Base-by-base conservation (phyloP, 2,113 vertebrate species). In the Neofelis nebulosa region DNA sequence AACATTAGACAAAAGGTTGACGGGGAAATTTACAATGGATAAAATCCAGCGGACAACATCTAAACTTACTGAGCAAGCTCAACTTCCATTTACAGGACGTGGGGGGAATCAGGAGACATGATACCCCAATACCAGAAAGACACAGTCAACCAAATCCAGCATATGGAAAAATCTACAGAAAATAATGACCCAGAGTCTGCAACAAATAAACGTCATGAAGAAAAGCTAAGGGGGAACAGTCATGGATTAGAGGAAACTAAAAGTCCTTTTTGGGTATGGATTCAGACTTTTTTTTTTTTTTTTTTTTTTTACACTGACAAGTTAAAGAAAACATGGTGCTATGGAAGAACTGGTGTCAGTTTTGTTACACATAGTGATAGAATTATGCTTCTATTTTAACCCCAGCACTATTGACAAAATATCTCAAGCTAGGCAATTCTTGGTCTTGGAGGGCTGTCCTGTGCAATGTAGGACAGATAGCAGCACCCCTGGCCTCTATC, bases 251-350 rank as follows among this genome's bases (percentile, higher is more conserved):
- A 76, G 76, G 15, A 95, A 73, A 80, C 81, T 41, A 38, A 83
- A 68, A 78, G 89, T 21, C 14, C 11, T 91, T 48, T 83, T 7
- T 4, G 2, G n/a, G n/a, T 14, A 38, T 18, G 55, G 65, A 81
- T 29, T 76, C 29, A 66, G 71, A 81, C 29, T 50, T 18, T 6
- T 65, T 11, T 33, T 63, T 80, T 76, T 76, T 76, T 16, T 45
- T 41, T 84, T 89, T 83, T 85, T 76, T 74, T 74, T 16, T 36
- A n/a, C n/a, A 31, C 36, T 45, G 52, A 96, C 82, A 90, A 38
- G 65, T 63, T 82, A 68, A 90, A 83, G 21, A 94, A 73, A 94
- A 69, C 7, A 19, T 23, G 27, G 31, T 55, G 11, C 31, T 10
- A 48, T 36, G 21, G 78, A 73, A 89, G 45, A 96, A 82, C 3